phyloP scores from a whole-genome alignment of 2,888 invertebrate species.

The Timandra comae region DNA sequence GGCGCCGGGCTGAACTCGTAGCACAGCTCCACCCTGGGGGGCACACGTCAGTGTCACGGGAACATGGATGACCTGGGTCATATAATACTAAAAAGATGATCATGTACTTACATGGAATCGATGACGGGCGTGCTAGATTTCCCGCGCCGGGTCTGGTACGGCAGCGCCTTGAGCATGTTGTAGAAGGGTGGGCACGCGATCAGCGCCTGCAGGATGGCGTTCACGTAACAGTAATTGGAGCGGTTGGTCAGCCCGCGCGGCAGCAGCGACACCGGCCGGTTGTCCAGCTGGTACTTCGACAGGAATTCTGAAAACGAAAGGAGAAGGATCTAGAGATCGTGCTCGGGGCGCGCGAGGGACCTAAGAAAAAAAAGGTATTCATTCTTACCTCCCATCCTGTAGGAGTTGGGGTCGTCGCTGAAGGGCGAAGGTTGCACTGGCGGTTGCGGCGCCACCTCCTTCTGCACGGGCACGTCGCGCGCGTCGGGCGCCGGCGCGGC shows the following conservation, averaged over 20 bases:
- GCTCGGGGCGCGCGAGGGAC: too few relatives aligned
- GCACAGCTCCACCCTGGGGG: constrained; percentile 82
- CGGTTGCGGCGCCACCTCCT: constrained; percentile 49
- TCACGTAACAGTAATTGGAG: constrained; percentile 97
- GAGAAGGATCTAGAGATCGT: too few relatives aligned
- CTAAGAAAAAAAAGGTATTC: too few relatives aligned
- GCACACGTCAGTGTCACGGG: too few relatives aligned
- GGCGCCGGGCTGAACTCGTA: constrained; percentile 84
- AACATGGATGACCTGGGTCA: too few relatives aligned
- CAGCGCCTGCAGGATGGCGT: constrained; percentile 95
- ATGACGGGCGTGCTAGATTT: constrained; percentile 88
- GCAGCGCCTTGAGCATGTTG: constrained; percentile 89
- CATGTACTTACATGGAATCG: constrained; percentile 91
- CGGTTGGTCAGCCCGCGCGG: constrained; percentile 95
- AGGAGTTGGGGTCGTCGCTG: constrained; percentile 81
- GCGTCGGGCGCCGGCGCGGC: constrained; percentile 26
- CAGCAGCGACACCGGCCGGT: constrained; percentile 85
- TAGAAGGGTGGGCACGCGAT: constrained; percentile 97
- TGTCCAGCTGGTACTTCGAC: constrained; percentile 84
- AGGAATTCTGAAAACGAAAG: constrained; percentile 81
- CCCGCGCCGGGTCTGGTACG: constrained; percentile 78
- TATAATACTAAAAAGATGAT: not conserved
- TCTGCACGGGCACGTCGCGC: constrained; percentile 34
- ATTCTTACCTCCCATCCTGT: constrained; percentile 82
- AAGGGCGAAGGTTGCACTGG: constrained; percentile 66